Evolutionary conservation across 2,888 invertebrate genomes (phyloP), one percentile per base, ranked within the genome.

Genomic region (Eupeodes luniger): DNA sequence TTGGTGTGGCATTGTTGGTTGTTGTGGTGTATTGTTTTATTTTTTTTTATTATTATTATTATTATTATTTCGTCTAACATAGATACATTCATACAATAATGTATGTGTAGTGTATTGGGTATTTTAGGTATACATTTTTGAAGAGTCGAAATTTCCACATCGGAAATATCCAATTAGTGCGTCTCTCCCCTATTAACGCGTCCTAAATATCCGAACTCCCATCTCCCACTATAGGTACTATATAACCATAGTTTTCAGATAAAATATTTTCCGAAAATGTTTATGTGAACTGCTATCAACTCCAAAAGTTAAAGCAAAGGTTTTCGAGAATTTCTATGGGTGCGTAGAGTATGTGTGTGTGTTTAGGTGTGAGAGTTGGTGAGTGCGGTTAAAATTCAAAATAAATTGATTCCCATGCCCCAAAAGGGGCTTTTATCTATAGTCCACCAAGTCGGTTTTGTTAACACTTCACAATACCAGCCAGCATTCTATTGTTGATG

Each of bases 101-200:
- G 10, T 55, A 55, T 55, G 11, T 27, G 9, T 16, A 9, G 10
- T 34, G 11, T 27, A 34, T n/a, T n/a, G 10, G n/a, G 7, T 2
- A 44, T 62, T 11, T 47, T 7, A 49, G 4, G 12, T 61, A n/a
- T n/a, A 19, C 47, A 47, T 27, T 51, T 69, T 6, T 11, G 11
- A 53, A 51, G 36, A 53, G 49, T 14, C 67, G 7, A 79, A 70
- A 70, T 70, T 47, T 69, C 47, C 78, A 70, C 74, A 69, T 74
- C 75, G 83, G 75, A 86, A 79, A 79, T 86, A 79, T 79, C 69
- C 86, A 86, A 86, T 86, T 86, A 81, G 70, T 76, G 64, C 19
- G 11, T 70, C 36, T 44, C 34, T 44, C 53, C 14, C 51, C 27
- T n/a, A 34, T n/a, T 34, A 19, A 27, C 7, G 40, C 19, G 9